phyloP scores from a whole-genome alignment of 2,888 invertebrate species.

The Cryptocheilus praepositus region DNA sequence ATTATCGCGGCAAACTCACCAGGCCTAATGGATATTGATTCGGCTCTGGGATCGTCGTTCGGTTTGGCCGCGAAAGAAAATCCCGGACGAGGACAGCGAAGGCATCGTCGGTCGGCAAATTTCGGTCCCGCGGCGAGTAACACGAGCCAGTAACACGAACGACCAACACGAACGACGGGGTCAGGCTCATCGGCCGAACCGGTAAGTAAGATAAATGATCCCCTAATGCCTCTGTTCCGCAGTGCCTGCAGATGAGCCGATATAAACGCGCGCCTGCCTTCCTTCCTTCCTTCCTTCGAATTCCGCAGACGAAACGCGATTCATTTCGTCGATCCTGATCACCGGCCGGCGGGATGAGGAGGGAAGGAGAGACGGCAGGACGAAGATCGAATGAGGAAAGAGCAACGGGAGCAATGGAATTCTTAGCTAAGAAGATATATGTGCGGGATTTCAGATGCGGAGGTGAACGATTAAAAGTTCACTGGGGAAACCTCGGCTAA shows the following conservation, averaged over 20 bases:
- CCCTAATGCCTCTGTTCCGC: constrained; percentile 62
- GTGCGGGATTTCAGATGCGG: too few species aligned
- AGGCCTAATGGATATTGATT: constrained; percentile 56
- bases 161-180: constrained; percentile 50
- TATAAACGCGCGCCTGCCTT: constrained; percentile 39
- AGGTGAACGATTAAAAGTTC: too few species aligned
- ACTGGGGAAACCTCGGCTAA: too few species aligned
- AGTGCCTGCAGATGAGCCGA: constrained; percentile 51
- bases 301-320: constrained; percentile 31
- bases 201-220: constrained; percentile 71
- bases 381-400: constrained; percentile 9
- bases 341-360: neutral
- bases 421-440: too few species aligned
- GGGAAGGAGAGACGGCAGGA: neutral
- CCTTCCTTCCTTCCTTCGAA: constrained; percentile 21
- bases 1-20: constrained; percentile 3
- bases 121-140: constrained; percentile 54
- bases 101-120: constrained; percentile 54
- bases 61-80: constrained; percentile 33
- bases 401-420: constrained; percentile 13
- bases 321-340: constrained; percentile 11
- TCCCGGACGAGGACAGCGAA: neutral
- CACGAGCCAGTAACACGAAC: too few species aligned
- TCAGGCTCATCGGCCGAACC: constrained; percentile 61
- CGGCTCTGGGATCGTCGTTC: constrained; percentile 20